These are phyloP conservation scores for Andrena haemorrhoa DNA, from an alignment of 2,888 invertebrate species.

Conservation along the genomic window DNA sequence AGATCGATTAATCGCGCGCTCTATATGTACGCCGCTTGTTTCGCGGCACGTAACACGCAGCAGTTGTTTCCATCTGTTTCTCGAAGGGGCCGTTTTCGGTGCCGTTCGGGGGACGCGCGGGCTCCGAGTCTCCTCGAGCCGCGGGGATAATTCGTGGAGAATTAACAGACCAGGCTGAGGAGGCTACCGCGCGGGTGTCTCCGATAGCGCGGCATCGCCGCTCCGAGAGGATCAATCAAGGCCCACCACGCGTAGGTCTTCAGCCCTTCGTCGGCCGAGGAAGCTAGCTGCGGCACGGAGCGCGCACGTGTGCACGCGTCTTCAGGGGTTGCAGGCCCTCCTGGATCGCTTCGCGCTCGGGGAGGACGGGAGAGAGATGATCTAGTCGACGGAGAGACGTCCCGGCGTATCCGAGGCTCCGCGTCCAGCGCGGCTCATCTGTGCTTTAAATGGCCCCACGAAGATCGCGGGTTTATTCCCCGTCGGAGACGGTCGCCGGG, in stretches of 20 bases:
- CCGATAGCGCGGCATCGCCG: neutral
- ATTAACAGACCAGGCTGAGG: neutral
- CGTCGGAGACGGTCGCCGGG: neutral
- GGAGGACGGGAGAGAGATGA: neutral
- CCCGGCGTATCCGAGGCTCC: no score
- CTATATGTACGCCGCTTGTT: constrained; percentile 41
- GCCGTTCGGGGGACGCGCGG: neutral
- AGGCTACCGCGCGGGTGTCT: neutral
- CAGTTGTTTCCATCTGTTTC: constrained; percentile 21
- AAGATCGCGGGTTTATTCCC: no score
- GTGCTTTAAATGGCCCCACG: no score
- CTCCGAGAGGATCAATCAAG: neutral
- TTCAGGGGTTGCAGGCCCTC: constrained; percentile 73
- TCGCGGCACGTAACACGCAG: constrained; percentile 14
- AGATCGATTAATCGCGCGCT: constrained; percentile 54
- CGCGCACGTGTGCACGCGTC: constrained; percentile 62
- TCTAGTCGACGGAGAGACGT: neutral
- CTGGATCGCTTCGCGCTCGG: constrained; percentile 66
- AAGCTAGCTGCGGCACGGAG: constrained; percentile 46
- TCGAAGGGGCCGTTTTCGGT: neutral
- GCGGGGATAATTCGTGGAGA: neutral
- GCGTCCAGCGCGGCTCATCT: no score
- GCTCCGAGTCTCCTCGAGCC: neutral
- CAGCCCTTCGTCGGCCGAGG: constrained; percentile 56
- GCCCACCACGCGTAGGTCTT: constrained; percentile 2